Percentiles rank a stretch among this genome's conserved stretches.
These are phyloP conservation scores for Stichopus chloronotus DNA, from an alignment of 35 echinoderm and acorn worm species.

Conservation along the genomic window DNA sequence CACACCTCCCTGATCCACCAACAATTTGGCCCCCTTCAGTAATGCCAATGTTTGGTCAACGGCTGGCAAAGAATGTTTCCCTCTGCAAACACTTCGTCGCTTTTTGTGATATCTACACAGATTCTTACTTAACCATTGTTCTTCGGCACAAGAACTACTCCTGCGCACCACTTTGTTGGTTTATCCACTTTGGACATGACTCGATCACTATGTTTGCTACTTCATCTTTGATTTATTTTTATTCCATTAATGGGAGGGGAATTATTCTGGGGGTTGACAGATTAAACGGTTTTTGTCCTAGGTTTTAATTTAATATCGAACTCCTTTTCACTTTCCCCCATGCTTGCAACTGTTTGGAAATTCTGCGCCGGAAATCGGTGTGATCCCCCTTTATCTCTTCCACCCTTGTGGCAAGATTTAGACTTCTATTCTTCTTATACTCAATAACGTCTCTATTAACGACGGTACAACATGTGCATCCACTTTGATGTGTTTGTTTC, in stretches of 20 bases:
- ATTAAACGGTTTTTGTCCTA: background rate
- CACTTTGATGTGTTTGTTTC: background rate
- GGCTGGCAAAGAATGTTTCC: constrained; percentile 48
- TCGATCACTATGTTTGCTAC: constrained; percentile 22
- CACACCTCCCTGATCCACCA: constrained; percentile 24
- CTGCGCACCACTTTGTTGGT: constrained; percentile 61
- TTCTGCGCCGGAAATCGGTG: background rate
- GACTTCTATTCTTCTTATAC: background rate
- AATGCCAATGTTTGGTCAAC: constrained; percentile 59
- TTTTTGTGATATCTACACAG: constrained; percentile 56
- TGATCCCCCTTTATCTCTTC: background rate
- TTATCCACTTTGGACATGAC: constrained; percentile 43
- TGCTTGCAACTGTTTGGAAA: background rate
- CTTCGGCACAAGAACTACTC: constrained; percentile 65
- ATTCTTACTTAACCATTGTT: constrained; percentile 46
- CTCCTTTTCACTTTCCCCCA: background rate
- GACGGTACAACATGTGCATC: background rate
- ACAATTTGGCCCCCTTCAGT: constrained; percentile 50
- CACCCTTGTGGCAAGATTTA: background rate
- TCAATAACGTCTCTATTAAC: background rate
- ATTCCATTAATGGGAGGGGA: background rate
- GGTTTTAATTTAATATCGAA: background rate
- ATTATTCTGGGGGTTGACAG: background rate
- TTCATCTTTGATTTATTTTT: constrained; percentile 7
- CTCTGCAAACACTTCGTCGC: constrained; percentile 49